Percentiles rank a stretch among this genome's conserved stretches.
These are phyloP conservation scores for Rhinopithecus roxellana DNA, from an alignment of 2,113 vertebrate genomes.

Conservation along the genomic window DNA sequence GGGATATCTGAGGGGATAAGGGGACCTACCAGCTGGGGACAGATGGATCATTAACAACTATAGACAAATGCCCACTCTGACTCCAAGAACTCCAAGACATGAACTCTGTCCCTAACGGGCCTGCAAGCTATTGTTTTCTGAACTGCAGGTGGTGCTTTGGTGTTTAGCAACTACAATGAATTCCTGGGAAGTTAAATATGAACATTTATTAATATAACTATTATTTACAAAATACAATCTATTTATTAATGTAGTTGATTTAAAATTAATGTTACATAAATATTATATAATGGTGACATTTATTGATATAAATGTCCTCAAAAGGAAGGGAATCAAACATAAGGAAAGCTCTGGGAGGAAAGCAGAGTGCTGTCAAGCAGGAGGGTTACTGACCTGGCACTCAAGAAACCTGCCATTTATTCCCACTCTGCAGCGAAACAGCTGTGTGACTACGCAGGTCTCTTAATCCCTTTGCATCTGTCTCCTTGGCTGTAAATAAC, in stretches of 20 bases:
- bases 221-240: not conserved
- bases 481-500: conserved; percentile 28
- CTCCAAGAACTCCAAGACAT: not conserved
- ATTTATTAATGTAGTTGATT: not conserved
- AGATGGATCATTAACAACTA: not conserved
- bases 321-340: not conserved
- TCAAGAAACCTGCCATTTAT: not conserved
- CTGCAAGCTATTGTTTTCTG: not conserved
- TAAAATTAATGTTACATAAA: not conserved
- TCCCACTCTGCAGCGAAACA: accelerated
- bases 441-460: not conserved
- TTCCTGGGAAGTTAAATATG: not conserved
- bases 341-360: accelerated
- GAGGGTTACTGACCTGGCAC: not conserved
- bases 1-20: not conserved
- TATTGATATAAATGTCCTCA: not conserved
- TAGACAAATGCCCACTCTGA: not conserved
- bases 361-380: not conserved
- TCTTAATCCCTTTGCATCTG: not conserved
- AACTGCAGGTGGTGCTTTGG: accelerated
- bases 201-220: not conserved
- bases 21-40: not conserved
- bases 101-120: not conserved
- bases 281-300: not conserved
- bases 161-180: not conserved